Conservation (phyloP, 2,113 vertebrate genomes). For the Onychostoma macrolepis region DNA sequence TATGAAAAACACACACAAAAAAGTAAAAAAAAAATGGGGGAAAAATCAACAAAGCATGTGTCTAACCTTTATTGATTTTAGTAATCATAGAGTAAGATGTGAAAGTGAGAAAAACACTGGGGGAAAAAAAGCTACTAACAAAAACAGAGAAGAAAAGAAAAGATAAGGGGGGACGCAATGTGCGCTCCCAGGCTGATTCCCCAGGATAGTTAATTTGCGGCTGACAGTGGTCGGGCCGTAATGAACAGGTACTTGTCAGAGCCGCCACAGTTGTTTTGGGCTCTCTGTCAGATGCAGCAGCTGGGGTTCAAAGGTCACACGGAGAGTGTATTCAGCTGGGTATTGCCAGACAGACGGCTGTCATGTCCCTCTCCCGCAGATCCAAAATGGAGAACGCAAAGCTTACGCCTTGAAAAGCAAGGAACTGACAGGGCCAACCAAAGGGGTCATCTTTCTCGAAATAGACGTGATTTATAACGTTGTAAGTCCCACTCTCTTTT, state of each 20-base stretch:
- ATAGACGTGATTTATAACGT: constrained; percentile 99
- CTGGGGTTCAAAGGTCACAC: constrained; percentile 95
- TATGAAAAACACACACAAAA: neutral
- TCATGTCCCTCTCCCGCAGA: constrained; percentile 99
- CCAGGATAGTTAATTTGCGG: constrained; percentile 99
- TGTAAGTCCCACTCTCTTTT: constrained; percentile 94
- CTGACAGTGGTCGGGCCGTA: constrained; percentile 95
- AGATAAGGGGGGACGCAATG: constrained; percentile 69
- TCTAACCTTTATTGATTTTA: constrained; percentile 4
- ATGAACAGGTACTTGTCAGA: constrained; percentile 99
- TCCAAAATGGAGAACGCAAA: constrained; percentile 99
- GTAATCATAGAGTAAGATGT: constrained; percentile 45
- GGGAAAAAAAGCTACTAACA: constrained; percentile 10
- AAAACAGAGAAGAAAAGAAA: constrained; percentile 27
- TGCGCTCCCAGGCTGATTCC: constrained; percentile 90
- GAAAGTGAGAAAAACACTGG: constrained; percentile 63
- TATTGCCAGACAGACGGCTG: constrained; percentile 99
- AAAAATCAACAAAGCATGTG: neutral
- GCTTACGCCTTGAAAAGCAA: constrained; percentile 99
- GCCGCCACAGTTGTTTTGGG: constrained; percentile 99
- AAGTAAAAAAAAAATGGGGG: neutral
- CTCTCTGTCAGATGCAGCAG: constrained; percentile 99
- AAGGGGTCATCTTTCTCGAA: constrained; percentile 99
- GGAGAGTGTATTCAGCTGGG: constrained; percentile 97
- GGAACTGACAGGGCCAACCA: constrained; percentile 99